phyloP scores from a whole-genome alignment of 2,113 vertebrate species.

The Jaculus jaculus region DNA sequence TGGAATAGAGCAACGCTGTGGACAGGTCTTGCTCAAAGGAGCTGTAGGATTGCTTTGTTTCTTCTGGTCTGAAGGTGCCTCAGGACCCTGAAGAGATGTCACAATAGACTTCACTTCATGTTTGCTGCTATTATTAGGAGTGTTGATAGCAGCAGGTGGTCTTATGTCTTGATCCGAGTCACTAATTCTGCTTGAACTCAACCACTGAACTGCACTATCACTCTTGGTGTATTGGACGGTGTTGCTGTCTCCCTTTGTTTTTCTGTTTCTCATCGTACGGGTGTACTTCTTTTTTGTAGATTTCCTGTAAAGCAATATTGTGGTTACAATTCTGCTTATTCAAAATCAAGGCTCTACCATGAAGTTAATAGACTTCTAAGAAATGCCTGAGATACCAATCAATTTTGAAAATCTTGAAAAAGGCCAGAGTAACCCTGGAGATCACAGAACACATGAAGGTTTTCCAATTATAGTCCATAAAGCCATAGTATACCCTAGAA shows the following conservation, averaged over 20 bases:
- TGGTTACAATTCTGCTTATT: slow-evolving; percentile 35
- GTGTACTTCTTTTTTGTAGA: slow-evolving; percentile 81
- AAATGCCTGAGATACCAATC: too few relatives aligned
- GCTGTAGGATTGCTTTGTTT: slow-evolving; percentile 60
- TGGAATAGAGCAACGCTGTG: background rate
- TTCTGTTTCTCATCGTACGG: slow-evolving; percentile 75
- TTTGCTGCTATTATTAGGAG: slow-evolving; percentile 82
- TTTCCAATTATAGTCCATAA: slow-evolving; percentile 19
- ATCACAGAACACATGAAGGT: background rate
- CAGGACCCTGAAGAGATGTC: slow-evolving; percentile 82
- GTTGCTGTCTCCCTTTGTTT: slow-evolving; percentile 82
- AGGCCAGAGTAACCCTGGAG: background rate
- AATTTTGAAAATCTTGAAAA: background rate
- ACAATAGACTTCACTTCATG: slow-evolving; percentile 86
- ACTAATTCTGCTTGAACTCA: slow-evolving; percentile 90
- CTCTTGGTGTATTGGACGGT: slow-evolving; percentile 66
- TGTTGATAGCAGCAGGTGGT: slow-evolving; percentile 68
- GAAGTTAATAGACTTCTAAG: slow-evolving; percentile 22
- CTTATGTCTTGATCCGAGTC: slow-evolving; percentile 84
- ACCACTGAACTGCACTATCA: slow-evolving; percentile 87
- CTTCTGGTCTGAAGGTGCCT: slow-evolving; percentile 84
- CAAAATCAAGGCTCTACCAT: background rate
- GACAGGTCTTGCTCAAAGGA: background rate
- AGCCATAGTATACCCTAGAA: background rate
- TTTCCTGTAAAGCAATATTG: slow-evolving; percentile 79